phyloP scores from a whole-genome alignment of 2,113 vertebrate species.

The Antennarius striatus region DNA sequence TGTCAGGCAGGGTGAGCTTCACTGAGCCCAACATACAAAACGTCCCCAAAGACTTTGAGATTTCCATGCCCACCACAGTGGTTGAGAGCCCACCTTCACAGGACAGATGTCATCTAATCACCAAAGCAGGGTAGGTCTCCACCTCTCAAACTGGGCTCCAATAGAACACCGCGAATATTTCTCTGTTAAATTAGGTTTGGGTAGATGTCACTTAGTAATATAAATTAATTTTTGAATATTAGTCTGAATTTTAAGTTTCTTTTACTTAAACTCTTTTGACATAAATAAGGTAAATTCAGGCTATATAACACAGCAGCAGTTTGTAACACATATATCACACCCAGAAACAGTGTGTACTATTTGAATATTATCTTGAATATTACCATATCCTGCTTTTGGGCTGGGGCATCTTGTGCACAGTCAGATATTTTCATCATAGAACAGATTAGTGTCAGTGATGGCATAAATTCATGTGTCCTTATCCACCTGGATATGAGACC shows the following conservation, averaged over 20 bases:
- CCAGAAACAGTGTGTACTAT: too few species aligned
- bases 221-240: too few species aligned
- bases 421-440: too few species aligned
- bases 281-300: neutral
- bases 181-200: neutral
- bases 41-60: constrained; percentile 97
- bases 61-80: constrained; percentile 86
- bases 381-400: neutral
- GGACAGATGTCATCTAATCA: constrained; percentile 24
- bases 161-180: neutral
- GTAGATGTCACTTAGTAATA: too few species aligned
- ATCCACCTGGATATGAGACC: too few species aligned
- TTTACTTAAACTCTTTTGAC: neutral
- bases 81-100: constrained; percentile 87
- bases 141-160: neutral
- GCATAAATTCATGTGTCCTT: too few species aligned
- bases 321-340: neutral
- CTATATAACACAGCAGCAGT: neutral
- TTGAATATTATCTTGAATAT: neutral
- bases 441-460: too few species aligned
- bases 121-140: constrained; percentile 63
- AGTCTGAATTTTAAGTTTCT: too few species aligned
- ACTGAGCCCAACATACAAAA: constrained; percentile 97
- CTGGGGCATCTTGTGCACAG: too few species aligned
- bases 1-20: constrained; percentile 90